Conservation (phyloP, 1,140 invertebrate species). For the Caenorhabditis latens region DNA sequence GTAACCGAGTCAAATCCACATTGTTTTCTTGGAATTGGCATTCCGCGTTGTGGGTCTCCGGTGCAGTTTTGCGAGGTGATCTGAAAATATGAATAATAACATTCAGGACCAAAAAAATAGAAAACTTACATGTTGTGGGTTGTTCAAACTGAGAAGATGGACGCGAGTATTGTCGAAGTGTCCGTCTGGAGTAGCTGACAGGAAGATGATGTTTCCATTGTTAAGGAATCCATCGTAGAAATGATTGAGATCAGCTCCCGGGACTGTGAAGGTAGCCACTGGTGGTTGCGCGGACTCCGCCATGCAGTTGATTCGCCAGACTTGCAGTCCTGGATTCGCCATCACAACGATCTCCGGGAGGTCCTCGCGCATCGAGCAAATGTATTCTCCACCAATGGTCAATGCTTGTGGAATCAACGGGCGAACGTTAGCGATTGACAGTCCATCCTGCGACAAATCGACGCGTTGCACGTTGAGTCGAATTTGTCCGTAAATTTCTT, state of each 20-base stretch:
- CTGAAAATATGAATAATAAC: neutral
- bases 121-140: constrained; percentile 68
- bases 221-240: constrained; percentile 77
- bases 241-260: constrained; percentile 74
- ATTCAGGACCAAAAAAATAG: too few species aligned
- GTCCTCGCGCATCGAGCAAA: constrained; percentile 75
- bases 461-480: constrained; percentile 72
- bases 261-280: constrained; percentile 71
- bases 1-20: constrained; percentile 74
- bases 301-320: constrained; percentile 71
- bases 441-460: constrained; percentile 71
- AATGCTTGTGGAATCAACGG: constrained; percentile 71
- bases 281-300: constrained; percentile 69
- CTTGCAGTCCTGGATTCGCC: constrained; percentile 71
- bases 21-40: constrained; percentile 74
- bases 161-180: constrained; percentile 76
- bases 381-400: constrained; percentile 73
- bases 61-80: constrained; percentile 75
- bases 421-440: constrained; percentile 66
- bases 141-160: constrained; percentile 70
- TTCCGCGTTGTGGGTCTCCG: constrained; percentile 72
- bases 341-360: constrained; percentile 75
- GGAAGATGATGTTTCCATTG: constrained; percentile 63
- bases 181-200: constrained; percentile 74
- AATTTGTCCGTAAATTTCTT: constrained; percentile 74